Percentiles rank a stretch among this genome's conserved stretches.
Conservation (phyloP, 1,140 invertebrate genomes). For the Bacillus rossius region DNA sequence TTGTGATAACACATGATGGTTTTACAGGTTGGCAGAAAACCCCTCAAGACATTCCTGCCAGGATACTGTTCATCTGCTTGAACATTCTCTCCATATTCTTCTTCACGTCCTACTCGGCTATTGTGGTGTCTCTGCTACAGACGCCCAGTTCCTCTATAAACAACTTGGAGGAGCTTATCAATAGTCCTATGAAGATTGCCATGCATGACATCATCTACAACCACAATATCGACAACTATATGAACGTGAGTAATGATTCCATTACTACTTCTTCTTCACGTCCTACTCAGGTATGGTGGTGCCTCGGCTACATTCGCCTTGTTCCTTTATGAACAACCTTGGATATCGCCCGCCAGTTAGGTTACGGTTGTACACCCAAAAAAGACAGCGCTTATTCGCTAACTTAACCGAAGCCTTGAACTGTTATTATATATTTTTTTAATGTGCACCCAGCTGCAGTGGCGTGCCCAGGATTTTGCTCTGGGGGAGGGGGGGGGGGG, state of each 20-base stretch:
- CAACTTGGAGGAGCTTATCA: slow-evolving; percentile 50
- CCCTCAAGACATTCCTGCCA: slow-evolving; percentile 33
- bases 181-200: slow-evolving; percentile 53
- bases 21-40: background rate
- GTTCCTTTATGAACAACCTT: background rate
- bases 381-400: no score
- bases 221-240: slow-evolving; percentile 43
- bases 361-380: no score
- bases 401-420: no score
- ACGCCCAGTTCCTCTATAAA: slow-evolving; percentile 56
- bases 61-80: slow-evolving; percentile 49
- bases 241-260: slow-evolving; percentile 54
- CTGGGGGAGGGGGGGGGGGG: no score
- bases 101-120: slow-evolving; percentile 67
- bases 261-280: background rate
- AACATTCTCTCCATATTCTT: slow-evolving; percentile 53
- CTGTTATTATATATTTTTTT: no score
- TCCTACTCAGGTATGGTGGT: slow-evolving; percentile 3
- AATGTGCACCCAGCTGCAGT: no score
- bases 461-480: no score
- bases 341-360: no score
- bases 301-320: background rate
- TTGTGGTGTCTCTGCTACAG: slow-evolving; percentile 61
- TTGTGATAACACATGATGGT: no score
- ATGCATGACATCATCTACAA: slow-evolving; percentile 56